Base-by-base conservation (phyloP, 2,888 invertebrate species). In the Drosophila fulvimacula region DNA sequence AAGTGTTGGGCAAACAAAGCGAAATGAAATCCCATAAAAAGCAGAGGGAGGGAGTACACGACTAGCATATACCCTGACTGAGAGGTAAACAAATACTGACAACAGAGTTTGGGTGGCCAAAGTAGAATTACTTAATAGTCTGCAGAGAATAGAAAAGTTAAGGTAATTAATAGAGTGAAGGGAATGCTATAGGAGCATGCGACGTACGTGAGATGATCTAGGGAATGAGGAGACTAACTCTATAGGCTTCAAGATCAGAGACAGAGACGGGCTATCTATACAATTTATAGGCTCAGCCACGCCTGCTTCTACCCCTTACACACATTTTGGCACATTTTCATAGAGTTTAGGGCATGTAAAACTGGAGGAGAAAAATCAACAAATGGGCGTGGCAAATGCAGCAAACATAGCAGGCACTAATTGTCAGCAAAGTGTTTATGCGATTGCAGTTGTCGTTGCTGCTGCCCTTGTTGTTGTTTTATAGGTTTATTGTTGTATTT, bases 341-440 rank as follows among this genome's bases (percentile, higher is more conserved):
- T 27, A 9, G 5, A 5, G 5, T n/a, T 15, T 7, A 15, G 27
- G 10, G 27, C 27, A 46, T 27, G n/a, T 27, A n/a, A 10, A 44
- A 27, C 24, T 38, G 17, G 36, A 42, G 11, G 6, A 42, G 42
- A 48, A 7, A 30, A 34, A 52, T 38, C 46, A 58, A 57, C 58
- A 59, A 41, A 30, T 13, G 49, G 70, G 75, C 59, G 68, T 64
- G 68, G 58, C 68, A 66, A 15, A 36, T 66, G 59, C 66, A 81
- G 64, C 72, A 46, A 58, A 65, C 79, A 57, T 62, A 76, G 71
- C 72, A 77, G 60, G 71, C 70, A 77, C 84, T 82, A 84, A 87
- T 83, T 83, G 83, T 76, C 82, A 72, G 82, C 55, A 73, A 69
- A 82, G 73, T 73, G 79, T 78, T 84, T 84, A 82, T 83, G 68